Conservation (phyloP, 2,888 invertebrate species). For the Scaptomyza polygonia region DNA sequence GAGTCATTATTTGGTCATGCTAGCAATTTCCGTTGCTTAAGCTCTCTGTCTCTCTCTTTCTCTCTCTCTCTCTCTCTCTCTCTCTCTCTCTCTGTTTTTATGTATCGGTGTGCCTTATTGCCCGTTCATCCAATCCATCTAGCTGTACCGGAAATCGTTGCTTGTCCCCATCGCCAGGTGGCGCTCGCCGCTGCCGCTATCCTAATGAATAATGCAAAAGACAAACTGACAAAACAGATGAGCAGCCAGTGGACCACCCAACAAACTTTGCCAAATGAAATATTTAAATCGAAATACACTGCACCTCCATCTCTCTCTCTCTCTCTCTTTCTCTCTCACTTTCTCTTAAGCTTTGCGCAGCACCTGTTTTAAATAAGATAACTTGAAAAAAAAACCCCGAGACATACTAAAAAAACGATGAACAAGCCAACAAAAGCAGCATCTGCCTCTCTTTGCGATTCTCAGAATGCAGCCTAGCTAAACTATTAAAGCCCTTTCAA, state of each 20-base stretch:
- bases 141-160: conserved; percentile 52
- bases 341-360: conserved; percentile 18
- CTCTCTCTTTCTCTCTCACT: not conserved
- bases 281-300: conserved; percentile 69
- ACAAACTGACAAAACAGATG: conserved; percentile 56
- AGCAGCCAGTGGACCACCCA: conserved; percentile 51
- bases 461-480: not conserved
- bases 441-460: conserved; percentile 20
- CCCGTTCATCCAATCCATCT: conserved; percentile 32
- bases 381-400: not conserved
- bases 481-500: not conserved
- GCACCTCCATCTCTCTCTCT: not conserved
- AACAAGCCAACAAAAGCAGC: not conserved
- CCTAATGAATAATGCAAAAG: conserved; percentile 60
- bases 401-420: not conserved
- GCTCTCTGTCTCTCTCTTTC: not conserved
- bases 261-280: conserved; percentile 70
- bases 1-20: conserved; percentile 76
- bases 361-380: not conserved
- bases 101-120: not conserved
- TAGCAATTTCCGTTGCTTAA: conserved; percentile 69
- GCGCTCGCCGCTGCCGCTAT: conserved; percentile 34
- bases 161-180: conserved; percentile 25
- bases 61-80: not conserved
- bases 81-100: not conserved